phyloP scores from a whole-genome alignment of 2,797 vertebrate species.

The Crenichthys baileyi region DNA sequence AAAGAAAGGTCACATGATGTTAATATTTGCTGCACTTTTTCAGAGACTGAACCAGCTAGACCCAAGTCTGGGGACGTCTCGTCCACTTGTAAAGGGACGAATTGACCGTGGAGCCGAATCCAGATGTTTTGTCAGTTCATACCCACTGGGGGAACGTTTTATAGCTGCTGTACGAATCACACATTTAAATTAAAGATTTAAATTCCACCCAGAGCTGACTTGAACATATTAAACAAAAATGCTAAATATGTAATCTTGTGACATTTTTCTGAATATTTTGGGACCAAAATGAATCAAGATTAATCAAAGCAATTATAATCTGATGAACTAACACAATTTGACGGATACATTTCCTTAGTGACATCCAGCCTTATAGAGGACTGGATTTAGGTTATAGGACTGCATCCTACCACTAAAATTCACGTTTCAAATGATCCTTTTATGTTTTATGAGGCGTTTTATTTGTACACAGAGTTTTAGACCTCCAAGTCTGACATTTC shows the following conservation, averaged over 20 bases:
- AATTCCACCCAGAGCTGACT: neutral
- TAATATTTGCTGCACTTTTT: neutral
- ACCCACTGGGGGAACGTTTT: no score
- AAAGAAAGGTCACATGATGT: neutral
- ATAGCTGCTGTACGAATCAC: no score
- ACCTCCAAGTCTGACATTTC: neutral
- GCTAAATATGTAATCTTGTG: neutral
- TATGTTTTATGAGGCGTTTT: neutral
- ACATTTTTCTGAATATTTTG: neutral
- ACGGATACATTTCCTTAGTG: neutral
- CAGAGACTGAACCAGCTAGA: no score
- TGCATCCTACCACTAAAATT: neutral
- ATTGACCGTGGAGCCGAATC: no score
- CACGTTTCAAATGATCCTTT: neutral
- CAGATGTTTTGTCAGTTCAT: no score
- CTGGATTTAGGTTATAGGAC: neutral
- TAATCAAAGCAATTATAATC: neutral
- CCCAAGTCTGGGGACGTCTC: no score
- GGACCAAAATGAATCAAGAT: neutral
- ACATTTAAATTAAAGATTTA: no score
- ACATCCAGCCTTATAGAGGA: neutral
- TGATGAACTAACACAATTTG: no score
- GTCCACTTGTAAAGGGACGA: no score
- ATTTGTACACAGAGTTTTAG: neutral
- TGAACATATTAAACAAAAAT: neutral